Percentiles rank a stretch among this genome's conserved stretches.
Conservation (phyloP, 2,797 vertebrate species). For the Loriculus beryllinus region DNA sequence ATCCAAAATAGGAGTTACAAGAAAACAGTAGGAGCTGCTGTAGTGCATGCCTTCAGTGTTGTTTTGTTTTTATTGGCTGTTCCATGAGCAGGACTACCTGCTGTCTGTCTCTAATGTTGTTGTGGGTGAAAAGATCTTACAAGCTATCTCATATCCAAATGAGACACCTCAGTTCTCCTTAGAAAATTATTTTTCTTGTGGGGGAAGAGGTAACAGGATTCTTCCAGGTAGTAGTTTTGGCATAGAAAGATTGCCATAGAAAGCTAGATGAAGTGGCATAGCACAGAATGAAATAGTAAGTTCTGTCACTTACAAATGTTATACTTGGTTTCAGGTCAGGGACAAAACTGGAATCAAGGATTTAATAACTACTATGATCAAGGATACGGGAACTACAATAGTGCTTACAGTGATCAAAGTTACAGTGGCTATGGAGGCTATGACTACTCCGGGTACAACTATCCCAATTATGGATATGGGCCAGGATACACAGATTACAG, state of each 20-base stretch:
- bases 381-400: constrained; percentile 87
- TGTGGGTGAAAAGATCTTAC: neutral
- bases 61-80: neutral
- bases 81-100: neutral
- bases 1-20: neutral
- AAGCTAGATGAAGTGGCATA: neutral
- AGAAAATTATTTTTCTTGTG: neutral
- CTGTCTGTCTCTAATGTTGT: neutral
- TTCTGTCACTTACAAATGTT: neutral
- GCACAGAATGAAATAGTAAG: neutral
- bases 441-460: constrained; percentile 89
- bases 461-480: constrained; percentile 86
- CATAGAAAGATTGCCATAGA: neutral
- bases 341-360: constrained; percentile 86
- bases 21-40: neutral
- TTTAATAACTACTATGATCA: constrained; percentile 88
- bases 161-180: neutral
- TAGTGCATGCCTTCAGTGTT: neutral
- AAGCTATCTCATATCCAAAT: rapidly evolving
- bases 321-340: constrained; percentile 77
- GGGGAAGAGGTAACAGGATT: neutral
- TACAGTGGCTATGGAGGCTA: constrained; percentile 88
- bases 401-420: constrained; percentile 83
- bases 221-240: neutral
- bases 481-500: constrained; percentile 89